Evolutionary conservation across 2,888 invertebrate genomes (phyloP).

Genomic region (Anarsia innoxiella): DNA sequence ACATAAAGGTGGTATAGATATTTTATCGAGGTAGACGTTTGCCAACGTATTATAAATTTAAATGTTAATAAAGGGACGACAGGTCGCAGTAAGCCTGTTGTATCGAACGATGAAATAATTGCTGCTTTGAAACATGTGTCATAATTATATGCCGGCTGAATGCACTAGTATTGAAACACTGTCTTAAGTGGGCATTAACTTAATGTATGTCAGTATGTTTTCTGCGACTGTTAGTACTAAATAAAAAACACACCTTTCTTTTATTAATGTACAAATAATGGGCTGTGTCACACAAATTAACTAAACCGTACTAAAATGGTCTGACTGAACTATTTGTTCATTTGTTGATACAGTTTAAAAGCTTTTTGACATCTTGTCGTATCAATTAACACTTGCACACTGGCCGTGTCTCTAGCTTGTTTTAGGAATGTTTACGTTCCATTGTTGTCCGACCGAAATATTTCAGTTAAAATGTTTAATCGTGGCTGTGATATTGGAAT

Average conservation of each 20-base stretch:
- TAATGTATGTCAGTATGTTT: constrained; percentile 6
- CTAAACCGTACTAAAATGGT: constrained; percentile 6
- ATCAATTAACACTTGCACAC: constrained; percentile 36
- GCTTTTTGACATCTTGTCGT: constrained; percentile 59
- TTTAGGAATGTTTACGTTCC: constrained; percentile 17
- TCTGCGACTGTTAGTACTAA: constrained; percentile 8
- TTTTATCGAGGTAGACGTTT: constrained; percentile 49
- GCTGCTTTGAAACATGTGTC: constrained; percentile 46
- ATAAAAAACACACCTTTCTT: constrained; percentile 9
- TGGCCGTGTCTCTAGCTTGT: constrained; percentile 29
- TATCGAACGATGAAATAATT: constrained; percentile 47
- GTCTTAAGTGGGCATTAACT: constrained; percentile 4
- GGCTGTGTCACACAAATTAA: constrained; percentile 7
- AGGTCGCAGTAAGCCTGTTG: constrained; percentile 42
- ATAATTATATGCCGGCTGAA: constrained; percentile 38
- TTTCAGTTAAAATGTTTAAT: not conserved
- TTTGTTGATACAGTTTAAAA: constrained; percentile 52
- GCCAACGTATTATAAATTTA: constrained; percentile 51
- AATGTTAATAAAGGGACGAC: constrained; percentile 60
- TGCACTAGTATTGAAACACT: constrained; percentile 12
- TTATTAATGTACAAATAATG: constrained; percentile 6
- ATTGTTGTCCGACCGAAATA: too few relatives aligned
- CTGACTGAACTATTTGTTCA: constrained; percentile 4
- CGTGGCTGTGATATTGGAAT: not conserved
- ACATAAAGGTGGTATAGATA: constrained; percentile 45